A percentile compares a stretch with the other conserved stretches of the same genome.
phyloP scores from a whole-genome alignment of 1,140 invertebrate genomes.

The Bilobella aurantiaca region DNA sequence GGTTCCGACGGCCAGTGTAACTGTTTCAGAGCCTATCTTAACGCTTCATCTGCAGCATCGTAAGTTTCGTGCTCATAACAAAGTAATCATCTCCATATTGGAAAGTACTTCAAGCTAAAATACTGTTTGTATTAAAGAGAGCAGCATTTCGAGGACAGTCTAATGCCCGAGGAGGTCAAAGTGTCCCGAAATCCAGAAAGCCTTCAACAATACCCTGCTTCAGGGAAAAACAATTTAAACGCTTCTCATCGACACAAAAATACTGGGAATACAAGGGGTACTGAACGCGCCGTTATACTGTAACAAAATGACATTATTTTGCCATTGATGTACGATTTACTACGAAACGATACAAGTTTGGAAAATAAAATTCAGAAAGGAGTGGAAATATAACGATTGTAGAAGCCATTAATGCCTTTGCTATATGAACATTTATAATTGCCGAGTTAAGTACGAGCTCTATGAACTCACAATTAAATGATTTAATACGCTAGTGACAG shows the following conservation, averaged over 20 bases:
- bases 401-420: too few species aligned
- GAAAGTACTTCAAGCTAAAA: too few species aligned
- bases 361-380: too few species aligned
- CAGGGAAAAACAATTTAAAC: background rate
- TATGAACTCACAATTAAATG: too few species aligned
- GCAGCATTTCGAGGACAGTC: slow-evolving; percentile 32
- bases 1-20: slow-evolving; percentile 48
- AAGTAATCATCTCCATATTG: background rate
- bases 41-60: slow-evolving; percentile 43
- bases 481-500: too few species aligned
- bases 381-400: too few species aligned
- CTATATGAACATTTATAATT: too few species aligned
- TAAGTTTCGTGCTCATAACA: background rate
- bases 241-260: background rate
- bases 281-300: background rate
- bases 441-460: too few species aligned
- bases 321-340: too few species aligned
- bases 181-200: background rate
- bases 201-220: background rate
- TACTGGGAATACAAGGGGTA: background rate
- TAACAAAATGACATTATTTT: too few species aligned
- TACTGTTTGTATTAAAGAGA: background rate
- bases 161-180: slow-evolving; percentile 18
- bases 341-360: too few species aligned
- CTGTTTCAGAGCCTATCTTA: slow-evolving; percentile 54